phyloP scores from a whole-genome alignment of 2,113 vertebrate species.

The Pseudopodoces humilis region DNA sequence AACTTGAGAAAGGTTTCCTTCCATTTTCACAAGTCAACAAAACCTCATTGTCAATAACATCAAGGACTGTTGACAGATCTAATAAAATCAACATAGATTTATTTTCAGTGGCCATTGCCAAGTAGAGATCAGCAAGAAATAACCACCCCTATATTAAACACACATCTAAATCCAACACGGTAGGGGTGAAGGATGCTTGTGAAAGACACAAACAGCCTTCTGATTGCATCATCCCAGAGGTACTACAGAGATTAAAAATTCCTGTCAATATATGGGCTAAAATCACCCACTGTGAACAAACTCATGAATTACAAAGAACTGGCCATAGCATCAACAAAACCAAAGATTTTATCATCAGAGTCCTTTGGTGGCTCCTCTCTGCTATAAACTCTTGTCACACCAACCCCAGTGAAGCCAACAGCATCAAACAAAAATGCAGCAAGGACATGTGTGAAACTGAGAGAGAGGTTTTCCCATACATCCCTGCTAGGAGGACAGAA shows the following conservation, averaged over 20 bases:
- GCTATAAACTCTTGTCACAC: slow-evolving; percentile 20
- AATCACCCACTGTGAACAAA: slow-evolving; percentile 58
- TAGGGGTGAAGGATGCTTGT: slow-evolving; percentile 50
- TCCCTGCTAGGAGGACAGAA: neutral
- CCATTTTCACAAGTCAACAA: slow-evolving; percentile 59
- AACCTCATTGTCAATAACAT: slow-evolving; percentile 63
- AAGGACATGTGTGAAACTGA: slow-evolving; percentile 1
- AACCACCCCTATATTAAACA: slow-evolving; percentile 42
- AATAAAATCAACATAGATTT: slow-evolving; percentile 63
- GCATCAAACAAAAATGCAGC: slow-evolving; percentile 19
- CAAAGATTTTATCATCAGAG: slow-evolving; percentile 55
- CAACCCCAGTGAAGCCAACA: neutral
- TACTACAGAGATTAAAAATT: slow-evolving; percentile 36
- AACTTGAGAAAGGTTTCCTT: slow-evolving; percentile 32
- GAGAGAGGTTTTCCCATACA: neutral
- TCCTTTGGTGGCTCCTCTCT: slow-evolving; percentile 8
- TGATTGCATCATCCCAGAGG: slow-evolving; percentile 53
- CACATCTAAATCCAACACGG: slow-evolving; percentile 38
- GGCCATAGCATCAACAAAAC: neutral
- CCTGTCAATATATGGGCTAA: neutral
- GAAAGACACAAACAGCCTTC: slow-evolving; percentile 29
- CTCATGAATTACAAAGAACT: slow-evolving; percentile 51
- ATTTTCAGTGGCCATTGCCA: slow-evolving; percentile 51
- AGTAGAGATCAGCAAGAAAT: slow-evolving; percentile 49
- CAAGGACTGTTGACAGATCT: slow-evolving; percentile 65